Conservation (phyloP, 2,888 invertebrate genomes). For the Melinaea menophilus region DNA sequence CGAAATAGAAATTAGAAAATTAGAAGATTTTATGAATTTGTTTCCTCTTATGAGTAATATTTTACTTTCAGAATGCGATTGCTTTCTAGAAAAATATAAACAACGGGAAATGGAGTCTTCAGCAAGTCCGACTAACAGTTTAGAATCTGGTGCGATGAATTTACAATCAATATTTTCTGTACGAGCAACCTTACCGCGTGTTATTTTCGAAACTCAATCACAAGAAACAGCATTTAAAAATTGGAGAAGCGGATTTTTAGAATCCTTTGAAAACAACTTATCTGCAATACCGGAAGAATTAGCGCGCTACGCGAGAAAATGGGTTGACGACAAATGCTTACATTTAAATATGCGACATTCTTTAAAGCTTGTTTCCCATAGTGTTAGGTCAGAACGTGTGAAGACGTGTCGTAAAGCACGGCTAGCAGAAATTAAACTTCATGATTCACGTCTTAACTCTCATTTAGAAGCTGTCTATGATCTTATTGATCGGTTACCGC, state of each 20-base stretch:
- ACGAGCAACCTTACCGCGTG: slow-evolving; percentile 35
- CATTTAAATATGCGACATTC: slow-evolving; percentile 54
- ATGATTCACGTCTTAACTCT: slow-evolving; percentile 51
- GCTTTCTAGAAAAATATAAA: slow-evolving; percentile 57
- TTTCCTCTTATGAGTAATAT: slow-evolving; percentile 44
- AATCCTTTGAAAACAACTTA: slow-evolving; percentile 54
- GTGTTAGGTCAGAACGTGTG: slow-evolving; percentile 55
- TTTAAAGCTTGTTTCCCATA: slow-evolving; percentile 56
- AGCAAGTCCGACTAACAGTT: slow-evolving; percentile 22
- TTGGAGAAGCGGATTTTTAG: slow-evolving; percentile 63
- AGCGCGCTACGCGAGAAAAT: slow-evolving; percentile 47
- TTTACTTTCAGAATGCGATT: slow-evolving; percentile 55
- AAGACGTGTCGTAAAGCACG: slow-evolving; percentile 49
- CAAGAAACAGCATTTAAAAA: slow-evolving; percentile 52
- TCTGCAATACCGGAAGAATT: slow-evolving; percentile 50
- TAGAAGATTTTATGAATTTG: slow-evolving; percentile 57
- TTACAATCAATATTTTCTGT: slow-evolving; percentile 22
- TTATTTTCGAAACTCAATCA: slow-evolving; percentile 54
- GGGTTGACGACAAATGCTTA: slow-evolving; percentile 53
- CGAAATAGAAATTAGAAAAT: slow-evolving; percentile 49
- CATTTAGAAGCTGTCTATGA: slow-evolving; percentile 54
- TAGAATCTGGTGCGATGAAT: slow-evolving; percentile 26
- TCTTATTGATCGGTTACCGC: slow-evolving; percentile 45
- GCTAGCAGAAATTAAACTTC: slow-evolving; percentile 49
- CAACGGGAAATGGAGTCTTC: slow-evolving; percentile 27